Conservation (phyloP, 2,888 invertebrate genomes). For the Galerucella nymphaeae region DNA sequence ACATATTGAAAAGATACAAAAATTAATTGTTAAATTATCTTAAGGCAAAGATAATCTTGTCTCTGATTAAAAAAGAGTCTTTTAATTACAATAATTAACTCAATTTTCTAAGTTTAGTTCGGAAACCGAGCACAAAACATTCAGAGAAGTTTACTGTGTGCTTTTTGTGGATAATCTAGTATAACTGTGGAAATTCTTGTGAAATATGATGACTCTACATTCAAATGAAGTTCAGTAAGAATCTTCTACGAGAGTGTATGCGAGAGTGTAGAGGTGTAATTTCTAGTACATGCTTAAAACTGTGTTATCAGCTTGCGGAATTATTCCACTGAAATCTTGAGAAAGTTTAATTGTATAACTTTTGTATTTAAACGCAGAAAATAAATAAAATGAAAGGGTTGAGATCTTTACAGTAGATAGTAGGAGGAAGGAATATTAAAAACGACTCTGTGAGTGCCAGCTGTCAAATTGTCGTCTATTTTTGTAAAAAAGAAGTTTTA, state of each 20-base stretch:
- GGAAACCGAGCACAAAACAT: not conserved
- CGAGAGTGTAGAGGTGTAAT: too few species aligned
- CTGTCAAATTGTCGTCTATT: too few species aligned
- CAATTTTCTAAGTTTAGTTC: not conserved
- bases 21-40: too few species aligned
- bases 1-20: too few species aligned
- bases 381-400: too few species aligned
- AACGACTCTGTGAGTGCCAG: too few species aligned
- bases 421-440: too few species aligned
- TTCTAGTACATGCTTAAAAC: not conserved
- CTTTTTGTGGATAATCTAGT: not conserved
- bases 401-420: too few species aligned
- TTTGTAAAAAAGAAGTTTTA: too few species aligned
- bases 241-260: not conserved
- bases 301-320: not conserved
- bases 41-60: too few species aligned
- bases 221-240: not conserved
- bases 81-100: not conserved
- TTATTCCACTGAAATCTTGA: not conserved
- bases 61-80: too few species aligned
- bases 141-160: not conserved
- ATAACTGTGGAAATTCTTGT: not conserved
- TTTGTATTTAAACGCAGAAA: too few species aligned
- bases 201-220: not conserved
- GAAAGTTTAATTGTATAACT: not conserved